A percentile compares a stretch with the other conserved stretches of the same genome.
Conservation (phyloP, 2,113 vertebrate genomes). For the Malurus elegans region DNA sequence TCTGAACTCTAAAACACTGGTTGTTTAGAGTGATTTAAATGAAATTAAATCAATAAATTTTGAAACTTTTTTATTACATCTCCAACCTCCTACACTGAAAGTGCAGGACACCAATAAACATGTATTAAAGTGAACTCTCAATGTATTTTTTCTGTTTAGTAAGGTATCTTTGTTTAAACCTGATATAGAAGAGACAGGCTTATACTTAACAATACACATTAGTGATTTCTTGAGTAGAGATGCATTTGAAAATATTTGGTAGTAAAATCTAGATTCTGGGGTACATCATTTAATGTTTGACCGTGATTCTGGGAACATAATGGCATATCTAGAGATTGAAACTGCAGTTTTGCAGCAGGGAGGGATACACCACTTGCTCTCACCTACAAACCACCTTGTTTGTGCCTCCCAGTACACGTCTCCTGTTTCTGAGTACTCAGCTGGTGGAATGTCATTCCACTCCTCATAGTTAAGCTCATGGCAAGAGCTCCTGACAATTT, state of each 20-base stretch:
- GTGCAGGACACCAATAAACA: conserved; percentile 59
- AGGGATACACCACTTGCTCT: fast-evolving
- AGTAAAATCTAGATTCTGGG: not conserved
- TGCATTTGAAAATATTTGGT: not conserved
- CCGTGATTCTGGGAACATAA: not conserved
- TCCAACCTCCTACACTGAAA: conserved; percentile 54
- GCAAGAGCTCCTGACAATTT: not conserved
- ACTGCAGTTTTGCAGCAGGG: not conserved
- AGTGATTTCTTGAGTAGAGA: not conserved
- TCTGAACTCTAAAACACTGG: conserved; percentile 58
- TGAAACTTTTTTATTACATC: conserved; percentile 55
- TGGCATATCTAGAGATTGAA: not conserved
- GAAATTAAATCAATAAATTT: conserved; percentile 50
- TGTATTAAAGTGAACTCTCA: conserved; percentile 50
- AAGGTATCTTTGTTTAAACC: not conserved
- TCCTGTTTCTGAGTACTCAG: not conserved
- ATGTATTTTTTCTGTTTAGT: not conserved
- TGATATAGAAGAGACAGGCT: not conserved
- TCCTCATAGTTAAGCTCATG: not conserved
- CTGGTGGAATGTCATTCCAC: not conserved
- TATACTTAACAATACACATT: not conserved
- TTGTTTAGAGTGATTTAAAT: conserved; percentile 57
- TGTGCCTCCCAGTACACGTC: not conserved
- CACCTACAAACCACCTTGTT: not conserved
- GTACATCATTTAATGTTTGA: not conserved